Base-by-base conservation (phyloP, 2,888 invertebrate species). In the Fragum whitleyi region DNA sequence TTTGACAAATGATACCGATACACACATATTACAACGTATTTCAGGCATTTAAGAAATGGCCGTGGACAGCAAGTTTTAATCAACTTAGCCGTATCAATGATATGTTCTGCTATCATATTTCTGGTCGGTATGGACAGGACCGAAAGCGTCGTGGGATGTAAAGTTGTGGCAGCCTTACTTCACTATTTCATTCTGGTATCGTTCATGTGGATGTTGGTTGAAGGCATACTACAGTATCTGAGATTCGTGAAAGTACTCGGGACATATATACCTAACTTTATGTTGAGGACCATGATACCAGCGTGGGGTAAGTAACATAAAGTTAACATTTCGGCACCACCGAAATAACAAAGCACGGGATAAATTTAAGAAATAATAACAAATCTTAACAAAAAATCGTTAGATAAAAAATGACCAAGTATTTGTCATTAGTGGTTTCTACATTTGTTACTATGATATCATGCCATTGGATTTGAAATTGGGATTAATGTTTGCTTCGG, bases 141-240 rank as follows among this genome's bases (percentile, higher is more conserved):
- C 1, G 62, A 62, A 28, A 19, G 28, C 28, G 36, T 32, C 5
- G 62, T 62, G 36, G 32, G 32, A 14, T 62, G 39, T 96, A 96
- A 92, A 95, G 96, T 62, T 2, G 53, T 73, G 21, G 61, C 61
- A 9, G 62, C 65, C 1, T 53, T 74, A 23, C 51, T 65, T 14
- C 65, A 67, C 28, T 96, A 61, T 32, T 74, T 73, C 62, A 73
- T 73, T 7, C 62, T 74, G 3, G 74, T 74, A 9, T 74, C 74
- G 21, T 74, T 74, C 32, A 93, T 96, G 79, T 96, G 96, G 96
- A 96, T 96, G 96, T 92, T 96, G 21, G 95, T 96, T 65, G 96
- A 96, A 75, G 96, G 96, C 0, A 92, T 95, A 67, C 93, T 96
- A 72, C 96, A 96, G 91, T 96, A 96, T 91, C 95, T 96, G 75